phyloP scores from a whole-genome alignment of 2,113 vertebrate genomes.

The Dendrocopos noguchii region DNA sequence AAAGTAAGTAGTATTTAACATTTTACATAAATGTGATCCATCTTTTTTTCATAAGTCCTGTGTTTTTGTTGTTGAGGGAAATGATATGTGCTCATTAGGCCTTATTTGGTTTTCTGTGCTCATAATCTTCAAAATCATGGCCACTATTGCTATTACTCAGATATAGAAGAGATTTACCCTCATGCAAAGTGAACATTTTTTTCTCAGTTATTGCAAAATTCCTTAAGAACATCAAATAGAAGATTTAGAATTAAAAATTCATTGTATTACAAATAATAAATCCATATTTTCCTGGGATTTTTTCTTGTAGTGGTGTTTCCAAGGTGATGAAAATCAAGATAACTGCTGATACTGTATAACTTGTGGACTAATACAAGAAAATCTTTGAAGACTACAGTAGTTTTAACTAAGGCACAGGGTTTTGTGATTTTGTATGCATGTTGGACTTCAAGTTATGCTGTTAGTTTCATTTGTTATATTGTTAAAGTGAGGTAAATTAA shows the following conservation, averaged over 20 bases:
- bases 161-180: not conserved
- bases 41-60: not conserved
- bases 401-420: not conserved
- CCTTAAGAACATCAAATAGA: not conserved
- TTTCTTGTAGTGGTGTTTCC: constrained; percentile 59
- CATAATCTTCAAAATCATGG: not conserved
- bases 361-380: not conserved
- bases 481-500: not conserved
- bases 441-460: not conserved
- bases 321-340: constrained; percentile 60
- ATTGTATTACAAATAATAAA: not conserved
- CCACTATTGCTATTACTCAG: not conserved
- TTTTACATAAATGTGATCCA: not conserved
- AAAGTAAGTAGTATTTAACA: not conserved
- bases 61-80: not conserved
- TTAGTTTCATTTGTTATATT: not conserved
- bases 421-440: not conserved
- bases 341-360: not conserved
- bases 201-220: not conserved
- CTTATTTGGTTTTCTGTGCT: not conserved
- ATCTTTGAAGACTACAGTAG: not conserved
- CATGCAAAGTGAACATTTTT: not conserved
- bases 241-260: not conserved
- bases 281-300: not conserved
- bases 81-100: not conserved